A percentile compares a stretch with the other conserved stretches of the same genome.
These are phyloP conservation scores for Microtus oregoni DNA, from an alignment of 2,113 vertebrate species.

Conservation along the genomic window DNA sequence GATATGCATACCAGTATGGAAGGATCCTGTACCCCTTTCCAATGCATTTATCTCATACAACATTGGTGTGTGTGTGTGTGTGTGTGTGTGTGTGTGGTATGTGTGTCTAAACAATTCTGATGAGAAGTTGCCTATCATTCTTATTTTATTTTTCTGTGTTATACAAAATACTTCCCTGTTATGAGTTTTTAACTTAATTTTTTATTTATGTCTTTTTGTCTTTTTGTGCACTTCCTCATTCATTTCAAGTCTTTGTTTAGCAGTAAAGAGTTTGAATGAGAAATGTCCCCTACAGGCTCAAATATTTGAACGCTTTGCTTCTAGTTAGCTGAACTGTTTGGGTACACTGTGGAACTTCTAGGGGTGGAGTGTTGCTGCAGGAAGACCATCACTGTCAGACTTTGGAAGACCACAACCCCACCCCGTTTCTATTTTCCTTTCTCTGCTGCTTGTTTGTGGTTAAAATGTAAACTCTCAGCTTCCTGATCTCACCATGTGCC, in stretches of 20 bases:
- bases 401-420: background rate
- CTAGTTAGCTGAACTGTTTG: background rate
- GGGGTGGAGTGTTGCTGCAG: background rate
- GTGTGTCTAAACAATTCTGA: background rate
- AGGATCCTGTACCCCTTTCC: background rate
- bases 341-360: background rate
- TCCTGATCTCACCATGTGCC: background rate
- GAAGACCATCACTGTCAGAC: background rate
- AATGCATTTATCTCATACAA: background rate
- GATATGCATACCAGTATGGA: background rate
- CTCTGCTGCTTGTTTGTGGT: background rate
- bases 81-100: background rate
- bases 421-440: background rate
- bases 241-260: background rate
- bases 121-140: background rate
- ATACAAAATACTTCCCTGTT: background rate
- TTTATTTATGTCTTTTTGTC: background rate
- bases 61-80: background rate
- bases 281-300: background rate
- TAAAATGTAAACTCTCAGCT: background rate
- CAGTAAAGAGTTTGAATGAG: background rate
- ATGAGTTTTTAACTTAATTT: background rate
- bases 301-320: background rate
- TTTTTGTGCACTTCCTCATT: background rate
- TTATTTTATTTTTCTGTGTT: background rate